These are phyloP conservation scores for Pocillopora meandrina DNA, from an alignment of 92 coral and sea anemone species.

Conservation along the genomic window DNA sequence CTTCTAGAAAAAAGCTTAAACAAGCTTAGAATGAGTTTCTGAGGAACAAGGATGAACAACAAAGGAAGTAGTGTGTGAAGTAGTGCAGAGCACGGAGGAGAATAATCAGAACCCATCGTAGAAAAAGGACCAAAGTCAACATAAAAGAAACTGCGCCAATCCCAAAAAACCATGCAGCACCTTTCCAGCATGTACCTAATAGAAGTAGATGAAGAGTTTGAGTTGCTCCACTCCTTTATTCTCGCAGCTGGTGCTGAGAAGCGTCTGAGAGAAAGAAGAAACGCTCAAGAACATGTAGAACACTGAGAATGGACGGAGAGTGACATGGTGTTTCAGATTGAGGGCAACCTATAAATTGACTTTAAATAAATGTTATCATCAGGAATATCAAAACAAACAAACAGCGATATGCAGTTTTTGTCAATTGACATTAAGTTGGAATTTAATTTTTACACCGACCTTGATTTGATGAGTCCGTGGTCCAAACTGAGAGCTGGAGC, in stretches of 20 bases:
- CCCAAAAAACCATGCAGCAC: too few relatives aligned
- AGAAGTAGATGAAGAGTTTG: neutral
- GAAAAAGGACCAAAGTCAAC: neutral
- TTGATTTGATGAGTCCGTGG: conserved; percentile 55
- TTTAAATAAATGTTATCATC: too few relatives aligned
- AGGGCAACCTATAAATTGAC: neutral
- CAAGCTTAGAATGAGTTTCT: too few relatives aligned
- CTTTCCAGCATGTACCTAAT: conserved; percentile 1
- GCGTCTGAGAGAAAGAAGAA: conserved; percentile 21
- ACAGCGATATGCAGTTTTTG: too few relatives aligned
- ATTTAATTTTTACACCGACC: conserved; percentile 30
- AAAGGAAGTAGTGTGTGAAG: too few relatives aligned
- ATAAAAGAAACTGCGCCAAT: too few relatives aligned
- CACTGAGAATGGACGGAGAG: neutral
- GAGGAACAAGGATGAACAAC: too few relatives aligned
- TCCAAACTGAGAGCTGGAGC: conserved; percentile 66
- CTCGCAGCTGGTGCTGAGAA: conserved; percentile 22
- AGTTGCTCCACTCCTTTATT: neutral
- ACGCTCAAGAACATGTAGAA: neutral
- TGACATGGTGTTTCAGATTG: neutral
- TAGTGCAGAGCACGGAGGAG: too few relatives aligned
- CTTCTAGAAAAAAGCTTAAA: too few relatives aligned
- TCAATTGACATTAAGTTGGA: too few relatives aligned
- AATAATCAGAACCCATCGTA: too few relatives aligned
- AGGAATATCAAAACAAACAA: too few relatives aligned